Evolutionary conservation across 2,113 vertebrate genomes (phyloP), one percentile per base, ranked within the genome.

Genomic region (Camelus dromedarius): DNA sequence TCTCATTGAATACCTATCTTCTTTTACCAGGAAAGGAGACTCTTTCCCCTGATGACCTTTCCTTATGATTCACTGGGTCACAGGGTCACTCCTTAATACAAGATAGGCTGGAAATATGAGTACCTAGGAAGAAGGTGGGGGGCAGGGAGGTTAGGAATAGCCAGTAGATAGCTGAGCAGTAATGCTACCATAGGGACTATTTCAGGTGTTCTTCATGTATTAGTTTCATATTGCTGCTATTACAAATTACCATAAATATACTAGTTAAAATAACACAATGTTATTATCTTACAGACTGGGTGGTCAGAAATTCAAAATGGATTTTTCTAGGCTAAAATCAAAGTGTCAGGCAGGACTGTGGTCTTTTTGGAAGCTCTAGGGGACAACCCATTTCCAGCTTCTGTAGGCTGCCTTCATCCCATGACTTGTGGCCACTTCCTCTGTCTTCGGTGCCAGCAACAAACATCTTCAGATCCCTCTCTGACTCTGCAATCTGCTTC

Each of bases 31-130:
- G 30, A 19, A 77, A 8, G 30, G 11, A 84, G 62, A 26, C 14
- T 70, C 42, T 95, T 82, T 87, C 46, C 69, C 83, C 38, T 24
- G 58, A 5, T 93, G n/a, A 84, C 52, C 95, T 94, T 80, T 77
- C 38, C 48, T 84, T 91, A n/a, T 14, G 10, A 86, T 20, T 84
- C 72, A 30, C 0, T 64, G 62, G 19, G 64, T 54, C 13, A 32
- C 26, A 16, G 48, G 35, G 52, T 83, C 32, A 73, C 64, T n/a
- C n/a, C 62, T n/a, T 35, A 67, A 16, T 46, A 24, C n/a, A 81
- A 28, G 18, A 7, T 24, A 89, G 15, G 10, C n/a, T 91, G 22
- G 16, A 42, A 60, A 4, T 67, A 56, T 75, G 14, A 88, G 8
- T 35, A 12, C 50, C 24, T 67, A 48, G 52, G 35, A n/a, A 87